Percentiles rank a stretch among this genome's conserved stretches.
phyloP scores from a whole-genome alignment of 2,888 invertebrate genomes.

The Agriotes lineatus region DNA sequence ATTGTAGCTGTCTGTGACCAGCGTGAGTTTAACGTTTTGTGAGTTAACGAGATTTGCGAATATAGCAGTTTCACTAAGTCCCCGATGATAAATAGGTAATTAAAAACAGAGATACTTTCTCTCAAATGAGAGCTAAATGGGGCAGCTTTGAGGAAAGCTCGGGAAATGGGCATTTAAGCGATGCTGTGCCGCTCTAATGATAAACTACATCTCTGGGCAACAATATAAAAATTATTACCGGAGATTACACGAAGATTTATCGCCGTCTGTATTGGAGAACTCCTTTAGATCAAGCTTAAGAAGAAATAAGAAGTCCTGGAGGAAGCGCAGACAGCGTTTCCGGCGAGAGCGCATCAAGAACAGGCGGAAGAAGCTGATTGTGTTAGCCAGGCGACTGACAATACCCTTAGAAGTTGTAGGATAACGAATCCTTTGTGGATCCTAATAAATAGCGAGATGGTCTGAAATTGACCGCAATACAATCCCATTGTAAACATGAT shows the following conservation, averaged over 20 bases:
- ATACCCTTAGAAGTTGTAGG: constrained; percentile 46
- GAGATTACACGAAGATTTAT: constrained; percentile 48
- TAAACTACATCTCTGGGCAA: constrained; percentile 33
- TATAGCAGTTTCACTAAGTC: constrained; percentile 4
- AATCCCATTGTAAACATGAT: constrained; percentile 48
- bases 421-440: constrained; percentile 47
- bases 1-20: constrained; percentile 22
- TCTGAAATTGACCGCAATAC: constrained; percentile 43
- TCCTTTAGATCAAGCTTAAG: constrained; percentile 34
- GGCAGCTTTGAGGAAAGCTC: constrained; percentile 18
- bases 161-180: constrained; percentile 18
- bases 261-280: constrained; percentile 36
- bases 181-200: constrained; percentile 25
- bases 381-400: constrained; percentile 46
- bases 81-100: constrained; percentile 25
- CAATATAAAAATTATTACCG: constrained; percentile 46
- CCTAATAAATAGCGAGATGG: constrained; percentile 46
- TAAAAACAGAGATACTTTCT: constrained; percentile 20
- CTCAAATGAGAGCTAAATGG: constrained; percentile 23
- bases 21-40: constrained; percentile 11
- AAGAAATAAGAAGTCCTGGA: constrained; percentile 33
- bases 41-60: constrained; percentile 14
- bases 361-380: constrained; percentile 52
- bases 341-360: constrained; percentile 45
- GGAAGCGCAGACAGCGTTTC: constrained; percentile 40